These are phyloP conservation scores for Lasiommata megera DNA, from an alignment of 2,888 invertebrate species.

Conservation along the genomic window DNA sequence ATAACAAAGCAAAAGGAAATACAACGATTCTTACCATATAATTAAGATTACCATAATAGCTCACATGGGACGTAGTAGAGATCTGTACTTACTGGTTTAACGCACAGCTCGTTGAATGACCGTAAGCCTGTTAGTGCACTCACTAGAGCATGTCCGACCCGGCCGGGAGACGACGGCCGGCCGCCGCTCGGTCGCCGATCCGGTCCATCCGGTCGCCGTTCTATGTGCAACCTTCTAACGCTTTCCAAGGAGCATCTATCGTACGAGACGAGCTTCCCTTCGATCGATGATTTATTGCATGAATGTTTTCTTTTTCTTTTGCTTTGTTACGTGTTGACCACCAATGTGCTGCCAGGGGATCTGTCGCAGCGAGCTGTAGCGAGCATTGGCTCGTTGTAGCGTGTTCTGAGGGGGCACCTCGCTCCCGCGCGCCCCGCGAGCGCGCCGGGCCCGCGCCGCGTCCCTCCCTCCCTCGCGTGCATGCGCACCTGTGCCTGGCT, in stretches of 20 bases:
- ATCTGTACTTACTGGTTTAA: slow-evolving; percentile 61
- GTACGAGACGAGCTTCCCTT: slow-evolving; percentile 63
- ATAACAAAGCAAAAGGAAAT: slow-evolving; percentile 81
- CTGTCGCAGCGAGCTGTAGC: slow-evolving; percentile 39
- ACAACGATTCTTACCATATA: slow-evolving; percentile 49
- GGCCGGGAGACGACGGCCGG: slow-evolving; percentile 37
- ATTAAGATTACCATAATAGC: slow-evolving; percentile 50
- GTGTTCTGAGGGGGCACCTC: not conserved
- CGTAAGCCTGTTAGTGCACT: slow-evolving; percentile 78
- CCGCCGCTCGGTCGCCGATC: slow-evolving; percentile 29
- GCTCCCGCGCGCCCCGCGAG: slow-evolving; percentile 31
- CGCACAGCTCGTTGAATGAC: slow-evolving; percentile 79
- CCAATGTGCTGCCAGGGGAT: slow-evolving; percentile 66
- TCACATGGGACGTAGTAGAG: slow-evolving; percentile 66
- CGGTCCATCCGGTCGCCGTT: slow-evolving; percentile 43
- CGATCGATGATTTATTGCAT: slow-evolving; percentile 63
- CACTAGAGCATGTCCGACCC: slow-evolving; percentile 60
- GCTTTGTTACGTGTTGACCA: slow-evolving; percentile 78
- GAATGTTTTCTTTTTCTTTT: slow-evolving; percentile 79
- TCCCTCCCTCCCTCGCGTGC: slow-evolving; percentile 74
- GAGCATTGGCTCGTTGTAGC: too few relatives aligned
- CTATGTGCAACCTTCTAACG: slow-evolving; percentile 52
- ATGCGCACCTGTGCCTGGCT: slow-evolving; percentile 80
- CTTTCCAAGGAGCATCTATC: slow-evolving; percentile 55
- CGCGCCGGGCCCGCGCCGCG: slow-evolving; percentile 45